A percentile compares a stretch with the other conserved stretches of the same genome.
Evolutionary conservation across 30 jellyfish, hydroid and myxozoan genomes (phyloP).

Genomic region (Turritopsis rubra): DNA sequence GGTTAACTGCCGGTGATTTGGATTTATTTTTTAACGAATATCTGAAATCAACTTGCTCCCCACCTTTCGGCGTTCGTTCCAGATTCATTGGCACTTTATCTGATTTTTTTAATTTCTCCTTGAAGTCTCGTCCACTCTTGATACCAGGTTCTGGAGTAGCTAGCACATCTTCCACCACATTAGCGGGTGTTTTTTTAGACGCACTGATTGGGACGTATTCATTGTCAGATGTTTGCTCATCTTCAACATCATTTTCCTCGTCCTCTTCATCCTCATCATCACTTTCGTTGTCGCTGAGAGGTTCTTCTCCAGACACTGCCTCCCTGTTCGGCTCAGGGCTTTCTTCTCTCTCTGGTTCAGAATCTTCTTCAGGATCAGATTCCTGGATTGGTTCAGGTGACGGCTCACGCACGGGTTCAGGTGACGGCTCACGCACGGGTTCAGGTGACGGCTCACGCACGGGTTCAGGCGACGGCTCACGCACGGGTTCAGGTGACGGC

Average conservation of each 20-base stretch:
- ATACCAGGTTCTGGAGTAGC: constrained; percentile 85
- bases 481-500: constrained; percentile 29
- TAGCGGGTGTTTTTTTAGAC: constrained; percentile 15
- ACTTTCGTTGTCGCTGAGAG: neutral
- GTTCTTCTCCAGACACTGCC: constrained; percentile 13
- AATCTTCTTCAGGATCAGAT: constrained; percentile 4
- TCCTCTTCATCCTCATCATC: constrained; percentile 29
- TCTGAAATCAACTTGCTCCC: constrained; percentile 94
- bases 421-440: constrained; percentile 37
- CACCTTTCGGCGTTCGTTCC: constrained; percentile 43
- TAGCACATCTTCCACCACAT: constrained; percentile 57
- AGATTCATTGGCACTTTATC: constrained; percentile 14
- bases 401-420: constrained; percentile 38
- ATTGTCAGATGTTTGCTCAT: constrained; percentile 29
- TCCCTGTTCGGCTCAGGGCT: constrained; percentile 20
- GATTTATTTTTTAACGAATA: constrained; percentile 49
- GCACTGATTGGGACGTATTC: constrained; percentile 11
- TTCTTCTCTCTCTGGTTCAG: constrained; percentile 26
- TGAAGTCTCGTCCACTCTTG: constrained; percentile 69
- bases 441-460: constrained; percentile 30
- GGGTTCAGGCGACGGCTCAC: constrained; percentile 39
- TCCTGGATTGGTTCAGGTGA: constrained; percentile 25
- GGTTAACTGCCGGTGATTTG: constrained; percentile 42
- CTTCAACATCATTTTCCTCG: constrained; percentile 18
- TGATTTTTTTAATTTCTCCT: constrained; percentile 66